Evolutionary conservation across 2,888 invertebrate genomes (phyloP), one percentile per base, ranked within the genome.

Genomic region (Synanthedon tipuliformis): DNA sequence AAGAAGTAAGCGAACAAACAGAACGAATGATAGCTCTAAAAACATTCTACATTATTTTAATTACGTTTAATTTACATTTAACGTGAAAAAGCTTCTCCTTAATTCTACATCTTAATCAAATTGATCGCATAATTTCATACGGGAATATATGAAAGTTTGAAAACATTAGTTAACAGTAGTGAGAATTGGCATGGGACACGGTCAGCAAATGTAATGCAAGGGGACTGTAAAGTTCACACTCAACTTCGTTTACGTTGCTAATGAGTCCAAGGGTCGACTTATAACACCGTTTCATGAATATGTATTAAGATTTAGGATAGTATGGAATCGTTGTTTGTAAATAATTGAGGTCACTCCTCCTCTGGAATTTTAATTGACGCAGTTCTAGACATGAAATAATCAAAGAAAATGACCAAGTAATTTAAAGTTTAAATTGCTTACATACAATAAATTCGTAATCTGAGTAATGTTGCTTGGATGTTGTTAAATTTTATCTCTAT

Each of bases 261-360:
- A 75, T 72, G 69, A 73, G 68, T 71, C 69, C 69, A 70, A 69
- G 68, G 69, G 66, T 70, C 68, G 68, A 65, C 65, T 74, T 74
- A 73, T 73, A 73, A 75, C 77, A 68, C 73, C 67, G 67, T 65
- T 69, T 71, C 74, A 80, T 81, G 78, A 81, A 81, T 81, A 81
- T 81, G 78, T 72, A 79, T 71, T 70, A 63, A 67, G 73, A 76
- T 79, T 75, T 75, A 73, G 73, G 71, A 75, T 78, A 75, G 75
- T 77, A 71, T 69, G 69, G 68, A 70, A 65, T 61, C 70, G 65
- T 69, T 73, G 65, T 67, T 45, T 45, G 68, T 71, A 74, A 73
- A 79, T 78, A 75, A 73, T 73, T 71, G 71, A 68, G 68, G 66
- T 63, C 59, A 64, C 64, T 68, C 65, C 23, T 61, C 63, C 65